Percentiles rank a stretch among this genome's conserved stretches.
These are phyloP conservation scores for Diadophis punctatus DNA, from an alignment of 2,113 vertebrate genomes.

Conservation along the genomic window DNA sequence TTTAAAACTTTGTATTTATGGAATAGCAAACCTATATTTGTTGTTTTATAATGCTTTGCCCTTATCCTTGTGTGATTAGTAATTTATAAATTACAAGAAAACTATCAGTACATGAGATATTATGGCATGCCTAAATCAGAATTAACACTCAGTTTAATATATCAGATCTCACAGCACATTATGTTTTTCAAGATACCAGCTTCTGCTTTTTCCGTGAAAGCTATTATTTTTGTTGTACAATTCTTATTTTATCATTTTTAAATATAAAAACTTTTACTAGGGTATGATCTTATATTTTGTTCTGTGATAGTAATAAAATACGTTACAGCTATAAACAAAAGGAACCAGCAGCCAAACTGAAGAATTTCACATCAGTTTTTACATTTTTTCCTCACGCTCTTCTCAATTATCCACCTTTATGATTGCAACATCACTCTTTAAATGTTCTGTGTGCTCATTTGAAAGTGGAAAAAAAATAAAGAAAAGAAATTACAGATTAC, in stretches of 20 bases:
- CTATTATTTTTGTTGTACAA: not conserved
- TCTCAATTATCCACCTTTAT: not conserved
- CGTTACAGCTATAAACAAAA: not conserved
- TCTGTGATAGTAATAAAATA: not conserved
- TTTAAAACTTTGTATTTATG: not conserved
- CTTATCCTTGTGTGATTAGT: not conserved
- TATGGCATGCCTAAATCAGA: not conserved
- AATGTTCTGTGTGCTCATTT: not conserved
- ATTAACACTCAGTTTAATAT: not conserved
- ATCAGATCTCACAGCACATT: not conserved
- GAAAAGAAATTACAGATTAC: not conserved
- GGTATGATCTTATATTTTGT: not conserved
- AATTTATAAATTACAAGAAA: not conserved
- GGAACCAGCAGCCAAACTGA: not conserved
- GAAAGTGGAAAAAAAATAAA: not conserved
- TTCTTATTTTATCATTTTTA: not conserved
- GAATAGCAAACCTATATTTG: not conserved
- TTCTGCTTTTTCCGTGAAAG: not conserved
- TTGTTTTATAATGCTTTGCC: not conserved
- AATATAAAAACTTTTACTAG: not conserved
- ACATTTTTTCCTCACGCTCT: not conserved
- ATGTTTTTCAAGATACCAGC: not conserved
- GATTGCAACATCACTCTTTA: conserved; percentile 5
- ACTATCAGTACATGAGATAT: not conserved
- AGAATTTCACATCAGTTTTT: not conserved